Conservation (phyloP, 2,797 vertebrate species). For the Neopelma chrysocephalum region DNA sequence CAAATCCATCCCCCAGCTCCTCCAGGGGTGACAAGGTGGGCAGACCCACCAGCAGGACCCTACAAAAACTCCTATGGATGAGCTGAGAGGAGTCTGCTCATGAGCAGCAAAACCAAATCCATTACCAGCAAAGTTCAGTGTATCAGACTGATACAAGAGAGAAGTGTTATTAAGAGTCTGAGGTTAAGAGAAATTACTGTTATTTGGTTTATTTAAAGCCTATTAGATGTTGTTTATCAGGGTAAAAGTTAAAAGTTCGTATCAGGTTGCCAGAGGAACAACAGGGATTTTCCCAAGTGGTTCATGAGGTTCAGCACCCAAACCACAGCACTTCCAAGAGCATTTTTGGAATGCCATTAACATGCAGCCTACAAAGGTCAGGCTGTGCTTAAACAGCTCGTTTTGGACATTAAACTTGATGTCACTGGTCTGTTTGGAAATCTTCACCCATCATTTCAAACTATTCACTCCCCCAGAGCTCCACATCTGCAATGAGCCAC, state of each 20-base stretch:
- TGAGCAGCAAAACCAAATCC: neutral
- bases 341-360: neutral
- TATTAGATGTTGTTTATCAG: neutral
- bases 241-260: neutral
- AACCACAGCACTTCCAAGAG: neutral
- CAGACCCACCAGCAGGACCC: neutral
- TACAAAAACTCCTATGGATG: fast-evolving
- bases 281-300: neutral
- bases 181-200: slow-evolving; percentile 17
- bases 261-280: neutral
- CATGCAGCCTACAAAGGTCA: neutral
- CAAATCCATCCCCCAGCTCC: neutral
- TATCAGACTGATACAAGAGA: neutral
- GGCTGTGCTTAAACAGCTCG: neutral
- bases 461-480: neutral
- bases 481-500: neutral
- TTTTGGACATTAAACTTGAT: neutral
- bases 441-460: neutral
- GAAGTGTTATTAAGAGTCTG: neutral
- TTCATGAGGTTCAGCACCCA: neutral
- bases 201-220: slow-evolving; percentile 14
- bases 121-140: neutral
- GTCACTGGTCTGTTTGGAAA: neutral
- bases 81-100: neutral
- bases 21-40: neutral